Evolutionary conservation across 30 jellyfish, hydroid and myxozoan genomes (phyloP).

Genomic region (Rhopilema esculentum): DNA sequence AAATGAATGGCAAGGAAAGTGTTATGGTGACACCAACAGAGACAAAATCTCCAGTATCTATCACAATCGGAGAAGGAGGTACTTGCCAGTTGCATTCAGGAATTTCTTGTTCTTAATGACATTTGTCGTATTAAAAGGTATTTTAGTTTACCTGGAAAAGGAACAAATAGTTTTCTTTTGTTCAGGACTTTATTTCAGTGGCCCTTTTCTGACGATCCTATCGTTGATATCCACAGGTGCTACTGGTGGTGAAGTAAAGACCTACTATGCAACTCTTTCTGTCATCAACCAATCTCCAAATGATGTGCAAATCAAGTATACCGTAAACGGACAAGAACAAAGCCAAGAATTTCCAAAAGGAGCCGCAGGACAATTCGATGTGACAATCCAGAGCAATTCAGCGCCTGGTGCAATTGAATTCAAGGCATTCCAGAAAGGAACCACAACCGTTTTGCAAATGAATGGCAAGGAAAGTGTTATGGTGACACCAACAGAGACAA

Average conservation of each 20-base stretch:
- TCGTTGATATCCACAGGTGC: no score
- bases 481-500: conserved; percentile 56
- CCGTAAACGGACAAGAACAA: conserved; percentile 52
- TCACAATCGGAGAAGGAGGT: conserved; percentile 44
- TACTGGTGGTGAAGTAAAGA: conserved; percentile 32
- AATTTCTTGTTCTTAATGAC: no score
- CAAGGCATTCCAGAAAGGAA: conserved; percentile 71
- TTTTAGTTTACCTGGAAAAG: no score
- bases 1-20: conserved; percentile 27
- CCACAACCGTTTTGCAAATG: conserved; percentile 46
- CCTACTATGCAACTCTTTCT: conserved; percentile 52
- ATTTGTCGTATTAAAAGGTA: no score
- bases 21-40: conserved; percentile 44
- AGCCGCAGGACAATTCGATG: conserved; percentile 54
- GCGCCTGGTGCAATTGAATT: conserved; percentile 75
- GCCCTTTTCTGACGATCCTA: no score
- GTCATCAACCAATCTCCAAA: conserved; percentile 54
- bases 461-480: conserved; percentile 45
- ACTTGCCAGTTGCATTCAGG: background rate
- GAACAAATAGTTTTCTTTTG: no score
- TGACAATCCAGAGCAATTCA: conserved; percentile 25
- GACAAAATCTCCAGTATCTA: conserved; percentile 22
- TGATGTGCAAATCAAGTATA: conserved; percentile 50
- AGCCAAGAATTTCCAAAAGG: conserved; percentile 44
- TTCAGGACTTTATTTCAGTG: no score